Percentiles rank a stretch among this genome's conserved stretches.
These are phyloP conservation scores for Pygocentrus nattereri DNA, from an alignment of 2,797 vertebrate genomes.

Conservation along the genomic window DNA sequence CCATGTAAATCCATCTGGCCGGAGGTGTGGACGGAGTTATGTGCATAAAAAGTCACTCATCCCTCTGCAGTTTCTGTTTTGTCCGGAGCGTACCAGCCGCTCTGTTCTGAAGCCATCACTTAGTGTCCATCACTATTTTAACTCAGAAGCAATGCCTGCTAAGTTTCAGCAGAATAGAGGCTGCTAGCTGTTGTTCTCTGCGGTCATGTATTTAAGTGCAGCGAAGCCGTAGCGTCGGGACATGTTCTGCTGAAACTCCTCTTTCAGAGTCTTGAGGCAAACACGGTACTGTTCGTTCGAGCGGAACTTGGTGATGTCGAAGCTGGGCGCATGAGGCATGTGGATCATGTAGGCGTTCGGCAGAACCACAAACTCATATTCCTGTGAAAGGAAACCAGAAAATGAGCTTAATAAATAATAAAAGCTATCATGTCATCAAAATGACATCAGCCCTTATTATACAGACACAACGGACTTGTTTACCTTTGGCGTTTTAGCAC, in stretches of 20 bases:
- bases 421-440: too few relatives aligned
- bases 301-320: conserved; percentile 99
- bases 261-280: conserved; percentile 97
- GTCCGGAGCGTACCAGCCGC: conserved; percentile 48
- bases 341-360: conserved; percentile 99
- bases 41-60: conserved; percentile 16
- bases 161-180: not conserved
- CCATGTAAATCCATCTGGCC: not conserved
- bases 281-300: conserved; percentile 99
- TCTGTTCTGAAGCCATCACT: conserved; percentile 18
- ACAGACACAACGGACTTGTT: too few relatives aligned
- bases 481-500: too few relatives aligned
- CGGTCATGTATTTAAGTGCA: conserved; percentile 98
- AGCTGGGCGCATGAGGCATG: conserved; percentile 98
- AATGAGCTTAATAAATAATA: not conserved
- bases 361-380: conserved; percentile 96
- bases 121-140: conserved; percentile 1
- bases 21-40: not conserved
- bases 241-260: conserved; percentile 99
- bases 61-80: conserved; percentile 5
- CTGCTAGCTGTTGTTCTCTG: conserved; percentile 98
- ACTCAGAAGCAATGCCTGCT: conserved; percentile 23
- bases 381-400: conserved; percentile 74
- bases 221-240: conserved; percentile 94
- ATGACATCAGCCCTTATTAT: too few relatives aligned